A percentile compares a stretch with the other conserved stretches of the same genome.
These are phyloP conservation scores for Zelostemma sp. DNA, from an alignment of 1,140 invertebrate genomes.

Conservation along the genomic window DNA sequence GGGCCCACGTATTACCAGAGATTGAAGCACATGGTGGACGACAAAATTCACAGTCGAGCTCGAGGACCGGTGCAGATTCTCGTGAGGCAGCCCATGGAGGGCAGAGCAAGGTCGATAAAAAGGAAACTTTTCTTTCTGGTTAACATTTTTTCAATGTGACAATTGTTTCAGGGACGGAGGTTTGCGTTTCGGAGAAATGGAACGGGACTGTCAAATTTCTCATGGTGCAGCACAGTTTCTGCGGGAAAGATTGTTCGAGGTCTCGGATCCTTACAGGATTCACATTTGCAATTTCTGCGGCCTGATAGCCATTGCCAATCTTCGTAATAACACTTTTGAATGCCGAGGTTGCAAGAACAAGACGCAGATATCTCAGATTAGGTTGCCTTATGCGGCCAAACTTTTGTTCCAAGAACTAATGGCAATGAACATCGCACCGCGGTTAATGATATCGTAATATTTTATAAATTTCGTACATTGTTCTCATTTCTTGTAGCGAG, in stretches of 20 bases:
- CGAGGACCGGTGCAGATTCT: slow-evolving; percentile 53
- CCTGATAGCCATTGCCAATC: slow-evolving; percentile 51
- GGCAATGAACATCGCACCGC: slow-evolving; percentile 54
- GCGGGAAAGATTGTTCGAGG: slow-evolving; percentile 50
- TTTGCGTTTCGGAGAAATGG: slow-evolving; percentile 55
- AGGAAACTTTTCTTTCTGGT: no score
- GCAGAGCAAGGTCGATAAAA: slow-evolving; percentile 47
- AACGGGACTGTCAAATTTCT: slow-evolving; percentile 54
- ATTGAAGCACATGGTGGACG: slow-evolving; percentile 55
- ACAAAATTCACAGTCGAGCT: slow-evolving; percentile 55
- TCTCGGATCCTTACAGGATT: slow-evolving; percentile 50
- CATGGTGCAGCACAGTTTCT: slow-evolving; percentile 52
- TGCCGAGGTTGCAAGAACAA: slow-evolving; percentile 53
- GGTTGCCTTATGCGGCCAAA: slow-evolving; percentile 52
- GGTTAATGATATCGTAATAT: slow-evolving; percentile 47
- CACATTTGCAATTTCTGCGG: slow-evolving; percentile 53
- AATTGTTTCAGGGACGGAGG: slow-evolving; percentile 48
- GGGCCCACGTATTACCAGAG: slow-evolving; percentile 55
- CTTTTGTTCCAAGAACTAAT: slow-evolving; percentile 52
- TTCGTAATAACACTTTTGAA: slow-evolving; percentile 48
- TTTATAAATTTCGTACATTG: no score
- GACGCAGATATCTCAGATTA: slow-evolving; percentile 51
- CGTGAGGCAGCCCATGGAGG: slow-evolving; percentile 54
- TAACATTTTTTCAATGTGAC: no score
- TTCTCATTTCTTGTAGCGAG: no score